Conservation (phyloP, 2,888 invertebrate species). For the Eupithecia centaureata region DNA sequence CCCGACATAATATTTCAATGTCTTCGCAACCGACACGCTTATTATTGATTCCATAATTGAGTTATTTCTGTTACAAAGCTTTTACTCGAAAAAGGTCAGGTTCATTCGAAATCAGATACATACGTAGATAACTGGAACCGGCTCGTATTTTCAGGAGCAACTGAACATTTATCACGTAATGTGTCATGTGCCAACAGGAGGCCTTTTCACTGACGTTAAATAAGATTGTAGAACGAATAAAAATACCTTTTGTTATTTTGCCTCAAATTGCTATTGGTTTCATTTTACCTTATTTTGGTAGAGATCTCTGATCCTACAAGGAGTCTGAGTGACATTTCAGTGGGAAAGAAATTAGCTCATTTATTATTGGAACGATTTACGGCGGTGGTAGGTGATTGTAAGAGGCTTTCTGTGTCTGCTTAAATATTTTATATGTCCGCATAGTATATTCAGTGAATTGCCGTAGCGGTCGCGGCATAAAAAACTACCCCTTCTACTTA, state of each 20-base stretch:
- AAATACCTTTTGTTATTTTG: not conserved
- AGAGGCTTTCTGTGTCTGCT: not conserved
- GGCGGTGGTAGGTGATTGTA: not conserved
- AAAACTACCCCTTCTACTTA: not conserved
- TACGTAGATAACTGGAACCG: not conserved
- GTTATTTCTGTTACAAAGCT: not conserved
- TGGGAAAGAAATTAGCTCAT: not conserved
- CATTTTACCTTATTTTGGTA: not conserved
- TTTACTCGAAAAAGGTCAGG: not conserved
- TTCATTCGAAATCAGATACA: not conserved
- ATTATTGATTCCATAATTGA: not conserved
- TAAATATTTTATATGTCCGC: not conserved
- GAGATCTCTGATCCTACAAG: not conserved
- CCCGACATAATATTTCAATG: not conserved
- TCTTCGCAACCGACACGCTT: not conserved
- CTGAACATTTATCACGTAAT: constrained; percentile 5
- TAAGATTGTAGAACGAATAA: constrained; percentile 9
- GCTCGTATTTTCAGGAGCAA: constrained; percentile 4
- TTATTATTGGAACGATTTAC: not conserved
- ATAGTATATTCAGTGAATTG: not conserved
- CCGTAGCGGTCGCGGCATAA: too few relatives aligned
- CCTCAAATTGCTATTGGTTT: not conserved
- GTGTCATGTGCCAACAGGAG: constrained; percentile 9
- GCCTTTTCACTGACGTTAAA: constrained; percentile 10
- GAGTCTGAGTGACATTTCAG: not conserved